A percentile compares a stretch with the other conserved stretches of the same genome.
Evolutionary conservation across 1,140 invertebrate genomes (phyloP).

Genomic region (Ostrea denselamellosa): DNA sequence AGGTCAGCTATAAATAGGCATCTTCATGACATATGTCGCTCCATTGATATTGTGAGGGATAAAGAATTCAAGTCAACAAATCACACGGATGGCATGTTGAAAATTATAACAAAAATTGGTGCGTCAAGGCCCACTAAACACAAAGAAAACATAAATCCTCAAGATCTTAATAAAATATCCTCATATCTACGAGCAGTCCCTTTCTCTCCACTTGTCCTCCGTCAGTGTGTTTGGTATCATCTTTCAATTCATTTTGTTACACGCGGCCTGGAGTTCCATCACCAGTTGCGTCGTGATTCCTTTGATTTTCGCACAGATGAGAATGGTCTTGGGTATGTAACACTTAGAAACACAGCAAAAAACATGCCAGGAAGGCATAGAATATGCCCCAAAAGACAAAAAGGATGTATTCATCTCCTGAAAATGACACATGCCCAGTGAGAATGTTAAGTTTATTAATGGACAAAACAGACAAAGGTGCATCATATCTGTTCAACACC

Average conservation of each 20-base stretch:
- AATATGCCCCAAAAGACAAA: conserved; percentile 10
- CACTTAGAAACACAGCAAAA: conserved; percentile 40
- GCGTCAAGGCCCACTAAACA: conserved; percentile 43
- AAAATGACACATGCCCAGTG: conserved; percentile 1
- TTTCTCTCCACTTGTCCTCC: neutral
- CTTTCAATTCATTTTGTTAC: conserved; percentile 42
- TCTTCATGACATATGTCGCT: conserved; percentile 21
- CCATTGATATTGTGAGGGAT: conserved; percentile 46
- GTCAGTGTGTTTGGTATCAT: conserved; percentile 45
- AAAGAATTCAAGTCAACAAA: conserved; percentile 26
- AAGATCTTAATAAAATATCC: conserved; percentile 14
- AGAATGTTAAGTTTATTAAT: neutral
- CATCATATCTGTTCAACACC: neutral
- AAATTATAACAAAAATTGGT: neutral
- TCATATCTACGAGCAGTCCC: neutral
- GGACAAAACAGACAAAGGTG: no score
- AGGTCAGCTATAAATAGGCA: conserved; percentile 19
- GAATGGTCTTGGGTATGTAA: conserved; percentile 14
- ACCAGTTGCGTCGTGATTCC: conserved; percentile 31
- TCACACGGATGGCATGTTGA: conserved; percentile 22
- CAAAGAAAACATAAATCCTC: conserved; percentile 13
- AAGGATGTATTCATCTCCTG: conserved; percentile 33
- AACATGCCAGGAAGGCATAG: neutral
- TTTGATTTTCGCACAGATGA: conserved; percentile 23
- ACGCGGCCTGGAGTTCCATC: conserved; percentile 45